Conservation (phyloP, 2,113 vertebrate genomes). For the Cairina moschata region DNA sequence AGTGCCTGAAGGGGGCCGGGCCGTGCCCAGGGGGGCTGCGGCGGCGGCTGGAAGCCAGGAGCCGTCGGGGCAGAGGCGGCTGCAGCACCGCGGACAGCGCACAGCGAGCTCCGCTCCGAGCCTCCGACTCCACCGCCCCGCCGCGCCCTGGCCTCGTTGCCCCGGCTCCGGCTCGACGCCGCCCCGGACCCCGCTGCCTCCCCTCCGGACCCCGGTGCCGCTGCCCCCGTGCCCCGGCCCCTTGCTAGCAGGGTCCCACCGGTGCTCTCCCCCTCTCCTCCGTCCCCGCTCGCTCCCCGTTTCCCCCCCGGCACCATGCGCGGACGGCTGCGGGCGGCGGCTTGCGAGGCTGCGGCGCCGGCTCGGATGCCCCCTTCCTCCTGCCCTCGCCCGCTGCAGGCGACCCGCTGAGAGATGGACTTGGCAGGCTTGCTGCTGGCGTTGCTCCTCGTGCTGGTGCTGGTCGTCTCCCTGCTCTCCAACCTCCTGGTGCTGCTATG, state of each 20-base stretch:
- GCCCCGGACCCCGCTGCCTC: too few species aligned
- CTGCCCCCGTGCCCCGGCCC: too few species aligned
- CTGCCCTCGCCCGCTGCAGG: slow-evolving; percentile 46
- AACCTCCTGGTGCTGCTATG: slow-evolving; percentile 82
- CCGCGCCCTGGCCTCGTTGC: too few species aligned
- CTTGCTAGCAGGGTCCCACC: too few species aligned
- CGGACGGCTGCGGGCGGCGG: not conserved
- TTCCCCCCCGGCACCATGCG: not conserved
- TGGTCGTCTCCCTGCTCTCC: slow-evolving; percentile 77
- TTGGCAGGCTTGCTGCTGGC: slow-evolving; percentile 80
- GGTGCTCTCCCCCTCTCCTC: not conserved
- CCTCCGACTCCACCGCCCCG: not conserved
- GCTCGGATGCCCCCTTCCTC: slow-evolving; percentile 12
- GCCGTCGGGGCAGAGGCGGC: not conserved
- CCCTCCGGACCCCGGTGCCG: not conserved
- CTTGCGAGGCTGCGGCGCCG: slow-evolving; percentile 53
- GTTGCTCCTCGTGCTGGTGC: slow-evolving; percentile 76
- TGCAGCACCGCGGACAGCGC: slow-evolving; percentile 88
- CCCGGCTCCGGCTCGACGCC: not conserved
- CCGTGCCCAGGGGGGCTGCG: not conserved
- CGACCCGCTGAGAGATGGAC: slow-evolving; percentile 78
- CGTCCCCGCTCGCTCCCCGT: not conserved
- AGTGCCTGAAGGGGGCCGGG: not conserved
- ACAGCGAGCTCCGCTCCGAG: not conserved
- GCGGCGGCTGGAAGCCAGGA: not conserved